Evolutionary conservation across 2,888 invertebrate genomes (phyloP).

Genomic region (Drosophila vallismaia): DNA sequence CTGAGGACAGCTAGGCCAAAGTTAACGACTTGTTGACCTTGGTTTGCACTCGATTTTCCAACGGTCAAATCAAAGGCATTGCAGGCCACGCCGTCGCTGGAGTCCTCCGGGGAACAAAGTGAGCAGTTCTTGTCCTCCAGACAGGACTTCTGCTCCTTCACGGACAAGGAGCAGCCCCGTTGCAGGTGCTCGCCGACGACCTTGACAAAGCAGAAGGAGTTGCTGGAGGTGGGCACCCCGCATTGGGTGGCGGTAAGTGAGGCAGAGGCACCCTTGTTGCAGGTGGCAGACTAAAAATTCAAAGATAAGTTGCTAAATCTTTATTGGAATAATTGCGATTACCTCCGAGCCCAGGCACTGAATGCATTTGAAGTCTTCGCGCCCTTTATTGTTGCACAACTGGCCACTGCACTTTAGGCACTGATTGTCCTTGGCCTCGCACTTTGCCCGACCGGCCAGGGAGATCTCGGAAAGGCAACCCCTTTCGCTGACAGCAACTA

Average conservation of each 20-base stretch:
- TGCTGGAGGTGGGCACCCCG: conserved; percentile 67
- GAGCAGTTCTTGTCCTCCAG: conserved; percentile 62
- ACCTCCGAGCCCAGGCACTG: conserved; percentile 75
- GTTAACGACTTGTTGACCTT: conserved; percentile 22
- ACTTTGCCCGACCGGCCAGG: conserved; percentile 65
- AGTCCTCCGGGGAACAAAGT: conserved; percentile 71
- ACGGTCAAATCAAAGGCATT: conserved; percentile 63
- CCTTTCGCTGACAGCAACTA: conserved; percentile 72
- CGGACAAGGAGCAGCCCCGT: conserved; percentile 76
- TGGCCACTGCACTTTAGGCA: conserved; percentile 76
- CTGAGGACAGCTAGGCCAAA: conserved; percentile 43
- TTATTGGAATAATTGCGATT: conserved; percentile 15
- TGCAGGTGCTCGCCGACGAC: conserved; percentile 31
- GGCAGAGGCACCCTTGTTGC: conserved; percentile 45
- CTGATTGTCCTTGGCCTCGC: conserved; percentile 52
- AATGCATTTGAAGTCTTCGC: conserved; percentile 74
- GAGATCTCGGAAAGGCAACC: conserved; percentile 75
- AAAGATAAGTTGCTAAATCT: neutral
- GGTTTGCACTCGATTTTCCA: conserved; percentile 34
- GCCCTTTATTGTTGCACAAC: conserved; percentile 78
- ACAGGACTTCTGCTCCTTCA: conserved; percentile 73
- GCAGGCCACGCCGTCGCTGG: conserved; percentile 60
- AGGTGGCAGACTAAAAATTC: conserved; percentile 40
- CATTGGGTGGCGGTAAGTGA: conserved; percentile 65
- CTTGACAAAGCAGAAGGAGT: conserved; percentile 81